Conservation (phyloP, 2,888 invertebrate genomes). For the Steinernema hermaphroditum region DNA sequence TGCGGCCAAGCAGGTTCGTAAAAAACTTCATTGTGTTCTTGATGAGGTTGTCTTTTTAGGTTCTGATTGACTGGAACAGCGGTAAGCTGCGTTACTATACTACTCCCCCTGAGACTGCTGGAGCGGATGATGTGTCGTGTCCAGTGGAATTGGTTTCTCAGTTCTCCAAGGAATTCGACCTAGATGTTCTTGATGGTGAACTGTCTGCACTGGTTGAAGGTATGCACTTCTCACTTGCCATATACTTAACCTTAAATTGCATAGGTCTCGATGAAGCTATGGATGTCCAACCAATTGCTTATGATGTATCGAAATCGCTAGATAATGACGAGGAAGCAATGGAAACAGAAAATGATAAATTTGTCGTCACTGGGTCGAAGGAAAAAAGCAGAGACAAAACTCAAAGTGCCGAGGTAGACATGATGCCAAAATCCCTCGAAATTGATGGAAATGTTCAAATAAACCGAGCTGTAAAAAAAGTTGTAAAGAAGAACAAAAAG, state of each 20-base stretch:
- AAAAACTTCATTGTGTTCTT: not conserved
- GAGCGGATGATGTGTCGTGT: constrained; percentile 68
- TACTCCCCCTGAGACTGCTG: constrained; percentile 78
- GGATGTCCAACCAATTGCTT: not conserved
- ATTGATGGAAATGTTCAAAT: constrained; percentile 60
- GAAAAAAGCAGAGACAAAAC: not conserved
- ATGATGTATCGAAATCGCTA: not conserved
- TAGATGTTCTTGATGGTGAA: constrained; percentile 73
- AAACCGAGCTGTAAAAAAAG: constrained; percentile 54
- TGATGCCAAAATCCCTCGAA: constrained; percentile 48
- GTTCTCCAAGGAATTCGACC: constrained; percentile 78
- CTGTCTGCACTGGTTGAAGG: constrained; percentile 67
- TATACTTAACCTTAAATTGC: not conserved
- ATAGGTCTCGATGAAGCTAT: constrained; percentile 31
- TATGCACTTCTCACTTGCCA: constrained; percentile 37
- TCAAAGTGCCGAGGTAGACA: not conserved
- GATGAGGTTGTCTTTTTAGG: constrained; percentile 38
- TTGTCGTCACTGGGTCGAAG: not conserved
- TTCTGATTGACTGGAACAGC: constrained; percentile 68
- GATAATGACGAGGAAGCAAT: constrained; percentile 42
- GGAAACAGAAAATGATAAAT: constrained; percentile 41
- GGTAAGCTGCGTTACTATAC: constrained; percentile 81
- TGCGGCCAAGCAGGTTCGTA: constrained; percentile 70
- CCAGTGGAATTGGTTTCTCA: constrained; percentile 80
- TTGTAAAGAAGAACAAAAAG: constrained; percentile 61